Evolutionary conservation across 2,888 invertebrate species (phyloP).

Genomic region (Rotaria macrura): DNA sequence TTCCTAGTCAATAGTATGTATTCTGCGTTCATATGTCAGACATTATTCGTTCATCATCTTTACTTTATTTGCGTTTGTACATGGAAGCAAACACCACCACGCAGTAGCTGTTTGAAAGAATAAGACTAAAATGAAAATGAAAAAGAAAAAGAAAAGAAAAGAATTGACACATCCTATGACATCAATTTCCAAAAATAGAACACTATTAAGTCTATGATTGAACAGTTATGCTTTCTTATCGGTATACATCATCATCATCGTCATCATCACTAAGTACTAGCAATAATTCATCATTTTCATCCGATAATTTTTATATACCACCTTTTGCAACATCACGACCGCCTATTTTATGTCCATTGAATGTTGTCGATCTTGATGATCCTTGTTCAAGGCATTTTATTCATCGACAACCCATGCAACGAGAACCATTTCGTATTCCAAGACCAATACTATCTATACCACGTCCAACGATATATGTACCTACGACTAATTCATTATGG

Average conservation of each 20-base stretch:
- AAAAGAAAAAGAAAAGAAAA: background rate
- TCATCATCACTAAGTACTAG: background rate
- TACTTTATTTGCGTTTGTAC: background rate
- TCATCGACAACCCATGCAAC: background rate
- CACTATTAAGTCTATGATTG: background rate
- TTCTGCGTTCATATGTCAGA: background rate
- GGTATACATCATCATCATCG: background rate
- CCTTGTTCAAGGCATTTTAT: background rate
- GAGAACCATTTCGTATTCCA: background rate
- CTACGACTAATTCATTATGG: background rate
- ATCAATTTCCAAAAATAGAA: background rate
- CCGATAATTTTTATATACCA: background rate
- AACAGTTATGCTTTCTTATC: background rate
- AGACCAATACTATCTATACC: background rate
- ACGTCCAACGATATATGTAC: background rate
- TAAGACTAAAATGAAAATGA: background rate
- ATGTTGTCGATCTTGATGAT: background rate
- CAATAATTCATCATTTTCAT: background rate
- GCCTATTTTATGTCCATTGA: background rate
- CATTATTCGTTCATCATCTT: background rate
- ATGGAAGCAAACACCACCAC: background rate
- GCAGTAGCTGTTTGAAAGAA: background rate
- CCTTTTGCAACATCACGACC: background rate
- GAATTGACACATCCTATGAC: background rate
- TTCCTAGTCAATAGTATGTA: background rate